phyloP scores from a whole-genome alignment of 2,113 vertebrate species.

The Tragelaphus buxtoni region DNA sequence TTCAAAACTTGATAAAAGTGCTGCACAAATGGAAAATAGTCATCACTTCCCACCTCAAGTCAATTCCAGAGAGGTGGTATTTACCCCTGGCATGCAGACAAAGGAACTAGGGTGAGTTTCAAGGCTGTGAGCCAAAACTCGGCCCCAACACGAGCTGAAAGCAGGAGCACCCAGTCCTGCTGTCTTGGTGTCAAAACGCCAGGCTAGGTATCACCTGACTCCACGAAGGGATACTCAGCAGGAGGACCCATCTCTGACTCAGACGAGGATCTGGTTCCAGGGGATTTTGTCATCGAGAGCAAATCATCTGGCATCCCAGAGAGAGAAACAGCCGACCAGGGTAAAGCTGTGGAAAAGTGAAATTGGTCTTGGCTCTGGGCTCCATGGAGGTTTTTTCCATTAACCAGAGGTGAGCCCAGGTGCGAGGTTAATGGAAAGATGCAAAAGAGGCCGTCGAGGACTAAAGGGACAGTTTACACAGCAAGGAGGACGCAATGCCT shows the following conservation, averaged over 20 bases:
- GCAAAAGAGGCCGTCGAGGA: rapidly evolving
- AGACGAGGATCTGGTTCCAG: constrained; percentile 58
- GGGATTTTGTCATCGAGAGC: constrained; percentile 47
- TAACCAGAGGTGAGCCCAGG: neutral
- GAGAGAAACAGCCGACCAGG: neutral
- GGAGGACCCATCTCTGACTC: constrained; percentile 42
- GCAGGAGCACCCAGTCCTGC: neutral
- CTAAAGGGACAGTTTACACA: rapidly evolving
- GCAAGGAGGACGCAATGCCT: rapidly evolving
- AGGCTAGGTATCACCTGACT: neutral
- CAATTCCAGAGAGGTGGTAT: neutral
- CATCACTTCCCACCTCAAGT: neutral
- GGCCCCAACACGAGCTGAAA: rapidly evolving
- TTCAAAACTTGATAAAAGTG: neutral
- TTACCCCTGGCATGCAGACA: rapidly evolving
- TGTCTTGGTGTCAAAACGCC: neutral
- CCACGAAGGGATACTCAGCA: neutral
- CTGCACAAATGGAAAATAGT: neutral
- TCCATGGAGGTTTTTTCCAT: neutral
- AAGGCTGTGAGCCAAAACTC: rapidly evolving
- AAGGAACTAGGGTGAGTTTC: rapidly evolving
- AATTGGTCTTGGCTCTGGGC: neutral
- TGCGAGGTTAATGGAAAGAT: neutral
- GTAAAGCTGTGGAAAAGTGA: neutral
- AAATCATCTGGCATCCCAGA: neutral